Evolutionary conservation across 2,797 vertebrate genomes (phyloP).

Genomic region (Phrynocephalus guinanensis): DNA sequence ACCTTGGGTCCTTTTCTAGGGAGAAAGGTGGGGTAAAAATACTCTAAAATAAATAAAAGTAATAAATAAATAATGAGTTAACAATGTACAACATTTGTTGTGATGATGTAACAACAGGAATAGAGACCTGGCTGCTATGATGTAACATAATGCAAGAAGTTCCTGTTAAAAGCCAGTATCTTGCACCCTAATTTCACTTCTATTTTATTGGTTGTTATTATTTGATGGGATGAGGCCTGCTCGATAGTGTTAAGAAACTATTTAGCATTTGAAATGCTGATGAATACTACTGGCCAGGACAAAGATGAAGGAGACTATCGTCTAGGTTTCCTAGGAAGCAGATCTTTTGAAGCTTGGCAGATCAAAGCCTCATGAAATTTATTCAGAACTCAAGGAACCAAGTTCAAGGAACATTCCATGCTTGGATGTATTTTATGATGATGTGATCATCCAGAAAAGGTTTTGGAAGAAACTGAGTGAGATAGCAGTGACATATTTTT

Average conservation of each 20-base stretch:
- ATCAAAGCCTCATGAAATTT: constrained; percentile 36
- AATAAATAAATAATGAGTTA: too few relatives aligned
- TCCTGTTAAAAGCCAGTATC: too few relatives aligned
- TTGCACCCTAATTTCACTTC: neutral
- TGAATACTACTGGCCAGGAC: neutral
- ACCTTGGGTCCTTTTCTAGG: too few relatives aligned
- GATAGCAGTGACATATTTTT: neutral
- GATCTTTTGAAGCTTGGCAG: neutral
- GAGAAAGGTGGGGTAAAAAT: too few relatives aligned
- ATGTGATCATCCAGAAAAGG: neutral
- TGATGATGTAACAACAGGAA: too few relatives aligned
- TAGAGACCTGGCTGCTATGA: too few relatives aligned
- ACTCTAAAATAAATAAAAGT: too few relatives aligned
- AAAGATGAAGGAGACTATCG: constrained; percentile 13
- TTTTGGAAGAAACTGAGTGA: neutral
- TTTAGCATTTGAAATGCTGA: constrained; percentile 27
- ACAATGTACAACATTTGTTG: too few relatives aligned
- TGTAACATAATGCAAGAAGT: too few relatives aligned
- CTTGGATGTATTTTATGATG: constrained; percentile 28
- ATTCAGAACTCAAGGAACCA: neutral
- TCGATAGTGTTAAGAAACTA: constrained; percentile 23
- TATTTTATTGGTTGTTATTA: neutral
- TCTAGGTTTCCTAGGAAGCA: neutral
- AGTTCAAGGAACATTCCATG: constrained; percentile 31
- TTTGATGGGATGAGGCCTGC: neutral